These are phyloP conservation scores for Plutomurus gul DNA, from an alignment of 1,140 invertebrate genomes.

Conservation along the genomic window DNA sequence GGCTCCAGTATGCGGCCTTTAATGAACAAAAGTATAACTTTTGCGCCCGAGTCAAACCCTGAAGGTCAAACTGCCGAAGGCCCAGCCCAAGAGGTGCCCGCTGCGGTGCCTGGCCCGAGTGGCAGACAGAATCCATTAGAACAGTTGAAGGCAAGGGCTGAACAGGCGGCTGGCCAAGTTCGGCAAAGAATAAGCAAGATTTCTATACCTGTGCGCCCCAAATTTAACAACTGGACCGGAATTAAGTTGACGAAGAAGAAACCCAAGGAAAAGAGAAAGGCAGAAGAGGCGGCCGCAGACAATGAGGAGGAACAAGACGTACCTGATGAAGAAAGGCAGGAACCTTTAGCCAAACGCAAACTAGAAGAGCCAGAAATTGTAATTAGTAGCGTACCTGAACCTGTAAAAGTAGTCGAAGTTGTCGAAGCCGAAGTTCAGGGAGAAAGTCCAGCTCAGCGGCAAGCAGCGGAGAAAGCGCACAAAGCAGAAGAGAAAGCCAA, in stretches of 20 bases:
- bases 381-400: background rate
- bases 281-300: background rate
- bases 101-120: slow-evolving; percentile 6
- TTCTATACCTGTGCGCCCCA: slow-evolving; percentile 58
- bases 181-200: slow-evolving; percentile 60
- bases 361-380: background rate
- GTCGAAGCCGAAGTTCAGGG: background rate
- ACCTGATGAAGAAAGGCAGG: slow-evolving; percentile 44
- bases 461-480: background rate
- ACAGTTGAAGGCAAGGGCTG: slow-evolving; percentile 40
- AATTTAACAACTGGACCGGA: slow-evolving; percentile 58
- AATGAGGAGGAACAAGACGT: slow-evolving; percentile 55
- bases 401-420: background rate
- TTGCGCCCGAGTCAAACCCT: slow-evolving; percentile 6
- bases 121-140: slow-evolving; percentile 31
- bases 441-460: background rate
- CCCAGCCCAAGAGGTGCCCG: background rate
- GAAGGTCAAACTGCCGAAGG: background rate
- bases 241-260: slow-evolving; percentile 54
- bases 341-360: slow-evolving; percentile 12
- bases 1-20: slow-evolving; percentile 42
- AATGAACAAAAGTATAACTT: slow-evolving; percentile 35
- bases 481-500: slow-evolving; percentile 27
- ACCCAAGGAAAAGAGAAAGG: slow-evolving; percentile 54
- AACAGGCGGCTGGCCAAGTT: slow-evolving; percentile 41